Evolutionary conservation across 2,888 invertebrate genomes (phyloP).

Genomic region (Melipona beecheii): DNA sequence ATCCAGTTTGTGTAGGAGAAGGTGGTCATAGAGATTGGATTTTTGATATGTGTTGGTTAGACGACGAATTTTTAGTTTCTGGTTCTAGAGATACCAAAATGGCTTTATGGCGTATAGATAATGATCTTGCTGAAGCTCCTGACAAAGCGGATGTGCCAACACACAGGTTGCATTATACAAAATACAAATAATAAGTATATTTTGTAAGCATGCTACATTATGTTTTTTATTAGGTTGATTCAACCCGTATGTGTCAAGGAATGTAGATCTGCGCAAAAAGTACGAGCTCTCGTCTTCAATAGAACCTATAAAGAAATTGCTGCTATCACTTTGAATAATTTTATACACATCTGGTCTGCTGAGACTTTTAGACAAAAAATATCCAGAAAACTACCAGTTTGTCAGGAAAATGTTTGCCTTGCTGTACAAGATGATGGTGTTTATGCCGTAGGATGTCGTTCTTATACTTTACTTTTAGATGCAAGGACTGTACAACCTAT

Average conservation of each 20-base stretch:
- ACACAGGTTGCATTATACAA: conserved; percentile 78
- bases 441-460: conserved; percentile 97
- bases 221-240: conserved; percentile 75
- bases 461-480: conserved; percentile 95
- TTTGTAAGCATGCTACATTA: conserved; percentile 5
- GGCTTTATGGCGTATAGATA: conserved; percentile 94
- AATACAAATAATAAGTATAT: neutral
- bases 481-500: conserved; percentile 92
- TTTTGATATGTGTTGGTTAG: conserved; percentile 97
- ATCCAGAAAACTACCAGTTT: conserved; percentile 93
- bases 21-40: conserved; percentile 96
- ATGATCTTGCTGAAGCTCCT: conserved; percentile 83
- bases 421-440: conserved; percentile 94
- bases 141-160: conserved; percentile 85
- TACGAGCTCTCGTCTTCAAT: conserved; percentile 95
- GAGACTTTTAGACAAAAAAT: conserved; percentile 94
- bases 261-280: conserved; percentile 91
- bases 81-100: conserved; percentile 96
- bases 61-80: conserved; percentile 97
- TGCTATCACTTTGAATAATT: conserved; percentile 95
- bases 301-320: conserved; percentile 94
- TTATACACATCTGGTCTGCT: conserved; percentile 97
- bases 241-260: conserved; percentile 90
- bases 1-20: conserved; percentile 97
- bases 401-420: conserved; percentile 96